These are phyloP conservation scores for Himalopsyche japonica DNA, from an alignment of 2,888 invertebrate genomes.

Conservation along the genomic window DNA sequence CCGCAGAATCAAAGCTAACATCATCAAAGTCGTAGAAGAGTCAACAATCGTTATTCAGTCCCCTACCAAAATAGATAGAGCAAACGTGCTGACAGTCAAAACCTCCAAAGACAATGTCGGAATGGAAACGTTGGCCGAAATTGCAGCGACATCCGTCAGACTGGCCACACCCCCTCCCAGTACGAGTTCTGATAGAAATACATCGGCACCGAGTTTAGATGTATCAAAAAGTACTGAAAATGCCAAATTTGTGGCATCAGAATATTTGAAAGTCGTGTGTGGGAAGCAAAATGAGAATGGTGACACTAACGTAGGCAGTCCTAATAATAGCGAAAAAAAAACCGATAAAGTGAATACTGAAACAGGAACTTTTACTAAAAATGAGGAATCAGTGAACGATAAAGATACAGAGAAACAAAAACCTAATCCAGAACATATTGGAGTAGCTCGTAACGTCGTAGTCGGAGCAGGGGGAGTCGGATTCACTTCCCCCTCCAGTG, in stretches of 20 bases:
- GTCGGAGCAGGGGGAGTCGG: conserved; percentile 67
- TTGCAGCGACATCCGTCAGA: conserved; percentile 40
- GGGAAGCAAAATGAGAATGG: conserved; percentile 51
- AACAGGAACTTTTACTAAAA: conserved; percentile 44
- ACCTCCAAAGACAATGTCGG: conserved; percentile 26
- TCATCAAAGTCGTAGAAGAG: not conserved
- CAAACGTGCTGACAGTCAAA: not conserved
- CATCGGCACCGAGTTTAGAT: conserved; percentile 11
- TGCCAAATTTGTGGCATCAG: conserved; percentile 69
- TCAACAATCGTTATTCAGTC: not conserved
- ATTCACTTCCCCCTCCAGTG: conserved; percentile 59
- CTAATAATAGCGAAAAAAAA: conserved; percentile 44
- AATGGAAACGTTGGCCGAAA: conserved; percentile 40
- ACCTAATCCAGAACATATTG: conserved; percentile 53
- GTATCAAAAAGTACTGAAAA: conserved; percentile 46
- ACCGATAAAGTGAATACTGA: conserved; percentile 44
- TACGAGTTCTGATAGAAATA: conserved; percentile 14
- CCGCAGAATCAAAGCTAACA: not conserved
- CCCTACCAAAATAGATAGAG: not conserved
- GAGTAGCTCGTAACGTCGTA: conserved; percentile 63
- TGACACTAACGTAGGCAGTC: conserved; percentile 3
- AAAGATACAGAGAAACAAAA: conserved; percentile 51
- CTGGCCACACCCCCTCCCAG: conserved; percentile 42
- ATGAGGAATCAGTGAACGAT: conserved; percentile 49
- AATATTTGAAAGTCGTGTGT: conserved; percentile 66